Base-by-base conservation (phyloP, 2,888 invertebrate genomes). In the Andrena marginata region DNA sequence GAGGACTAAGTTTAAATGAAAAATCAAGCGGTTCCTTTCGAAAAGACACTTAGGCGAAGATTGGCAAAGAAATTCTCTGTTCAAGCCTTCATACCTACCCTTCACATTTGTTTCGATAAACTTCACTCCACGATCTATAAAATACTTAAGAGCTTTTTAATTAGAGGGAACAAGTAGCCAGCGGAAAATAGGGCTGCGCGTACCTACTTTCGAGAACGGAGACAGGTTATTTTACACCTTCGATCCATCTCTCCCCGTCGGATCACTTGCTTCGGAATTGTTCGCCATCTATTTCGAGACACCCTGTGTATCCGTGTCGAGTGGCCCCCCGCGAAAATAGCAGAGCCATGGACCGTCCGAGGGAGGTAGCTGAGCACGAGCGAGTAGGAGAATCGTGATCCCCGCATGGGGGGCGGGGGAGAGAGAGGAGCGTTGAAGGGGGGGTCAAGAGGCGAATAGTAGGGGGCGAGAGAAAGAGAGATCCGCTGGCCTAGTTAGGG, bases 401-500 rank as follows among this genome's bases (percentile, higher is more conserved):
- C 48, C 29, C 26, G 54, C 7, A n/a, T 29, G 35, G 5, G 64
- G 64, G 82, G 65, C 4, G 74, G 72, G 67, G 67, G 64, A 70
- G 35, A 23, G 31, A 13, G 59, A 63, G 42, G 3, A 64, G 48
- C 74, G 74, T 20, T 63, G 23, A 48, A 77, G 82, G 79, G 76
- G 79, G 80, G 75, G 67, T 51, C 49, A 81, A 78, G 84, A 80
- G 71, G 84, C 74, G 29, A 26, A 33, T 51, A 77, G 78, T 35
- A 78, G 65, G 69, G 33, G 26, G 74, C 80, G 74, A 77, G 85
- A 86, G 89, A 85, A 87, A 85, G 87, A 86, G 86, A 85, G 89
- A 90, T 81, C 82, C 77, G 92, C 85, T 93, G 93, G 91, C 93
- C 94, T 92, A 93, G 93, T 93, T 93, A 91, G 89, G 90, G 88